Evolutionary conservation across 2,888 invertebrate genomes (phyloP), one percentile per base, ranked within the genome.

Genomic region (Drosophila ustulata): DNA sequence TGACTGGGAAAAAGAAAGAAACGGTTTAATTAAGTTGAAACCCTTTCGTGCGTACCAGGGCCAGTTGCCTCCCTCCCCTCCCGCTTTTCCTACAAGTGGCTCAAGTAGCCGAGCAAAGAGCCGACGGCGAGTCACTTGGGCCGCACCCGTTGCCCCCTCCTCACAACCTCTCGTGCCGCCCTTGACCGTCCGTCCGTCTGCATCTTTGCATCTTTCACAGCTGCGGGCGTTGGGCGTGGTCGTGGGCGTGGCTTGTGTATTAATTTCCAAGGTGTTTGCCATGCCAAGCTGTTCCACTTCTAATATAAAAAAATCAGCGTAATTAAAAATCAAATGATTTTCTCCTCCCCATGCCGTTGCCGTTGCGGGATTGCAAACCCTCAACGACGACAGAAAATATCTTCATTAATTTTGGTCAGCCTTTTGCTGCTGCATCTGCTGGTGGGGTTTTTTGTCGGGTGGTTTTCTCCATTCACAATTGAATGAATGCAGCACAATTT

Each of bases 321-420:
- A 86, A 86, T 86, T 86, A 86, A 86, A 86, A 86, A 86, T 86
- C 86, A 86, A 86, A 86, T 86, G 87, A 86, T 88, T 88, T 86
- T 79, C 23, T 66, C 56, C 25, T 32, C 13, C 8, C 32, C 30
- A 7, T 18, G 18, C 25, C 4, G 6, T 23, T 18, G 18, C 25
- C 4, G 6, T 23, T 18, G n/a, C 9, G 56, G 18, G 18, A 18
- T 18, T 2, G 18, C 18, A 18, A 18, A 18, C 75, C 66, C 75
- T 71, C 71, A 28, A 58, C 72, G 69, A 64, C 68, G 77, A 70
- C 74, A 81, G 80, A 70, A 84, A 85, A 86, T 86, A 86, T 88
- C 88, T 86, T 86, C 86, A 86, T 86, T 86, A 88, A 86, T 86
- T 88, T 86, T 78, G 77, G 77, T 66, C 73, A 77, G 77, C 69